A percentile compares a stretch with the other conserved stretches of the same genome.
phyloP scores from a whole-genome alignment of 2,888 invertebrate genomes.

The Latrodectus elegans region DNA sequence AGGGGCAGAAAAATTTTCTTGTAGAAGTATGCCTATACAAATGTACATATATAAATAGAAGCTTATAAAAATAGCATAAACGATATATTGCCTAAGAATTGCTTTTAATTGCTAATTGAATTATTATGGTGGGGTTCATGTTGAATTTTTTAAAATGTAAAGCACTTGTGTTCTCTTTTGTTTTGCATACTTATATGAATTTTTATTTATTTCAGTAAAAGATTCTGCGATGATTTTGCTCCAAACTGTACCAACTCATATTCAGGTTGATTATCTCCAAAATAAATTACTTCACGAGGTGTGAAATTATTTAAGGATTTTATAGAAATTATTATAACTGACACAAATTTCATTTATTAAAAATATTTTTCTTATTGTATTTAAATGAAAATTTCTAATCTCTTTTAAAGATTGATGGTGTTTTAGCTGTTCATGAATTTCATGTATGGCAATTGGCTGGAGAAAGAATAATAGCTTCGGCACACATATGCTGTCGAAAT shows the following conservation, averaged over 20 bases:
- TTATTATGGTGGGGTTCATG: too few species aligned
- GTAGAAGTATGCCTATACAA: too few species aligned
- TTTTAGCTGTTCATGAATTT: constrained; percentile 96
- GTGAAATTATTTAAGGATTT: constrained; percentile 11
- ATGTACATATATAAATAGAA: too few species aligned
- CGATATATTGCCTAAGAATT: too few species aligned
- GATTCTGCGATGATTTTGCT: constrained; percentile 95
- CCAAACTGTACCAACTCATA: constrained; percentile 98
- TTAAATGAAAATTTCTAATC: not conserved
- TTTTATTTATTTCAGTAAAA: constrained; percentile 77
- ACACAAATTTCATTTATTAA: not conserved
- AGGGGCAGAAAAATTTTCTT: too few species aligned
- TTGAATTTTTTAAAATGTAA: not conserved
- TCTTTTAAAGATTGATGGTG: constrained; percentile 83
- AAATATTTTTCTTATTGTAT: not conserved
- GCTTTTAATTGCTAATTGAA: too few species aligned
- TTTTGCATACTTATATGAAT: not conserved
- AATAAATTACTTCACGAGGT: constrained; percentile 87
- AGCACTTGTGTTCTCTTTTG: not conserved
- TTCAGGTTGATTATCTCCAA: constrained; percentile 79
- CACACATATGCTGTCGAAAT: constrained; percentile 95
- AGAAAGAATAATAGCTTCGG: constrained; percentile 96
- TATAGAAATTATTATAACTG: not conserved
- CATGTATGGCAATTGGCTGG: constrained; percentile 99
- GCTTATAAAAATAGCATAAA: too few species aligned